phyloP scores from a whole-genome alignment of 92 coral and sea anemone species.

The Phenganax subtilis region DNA sequence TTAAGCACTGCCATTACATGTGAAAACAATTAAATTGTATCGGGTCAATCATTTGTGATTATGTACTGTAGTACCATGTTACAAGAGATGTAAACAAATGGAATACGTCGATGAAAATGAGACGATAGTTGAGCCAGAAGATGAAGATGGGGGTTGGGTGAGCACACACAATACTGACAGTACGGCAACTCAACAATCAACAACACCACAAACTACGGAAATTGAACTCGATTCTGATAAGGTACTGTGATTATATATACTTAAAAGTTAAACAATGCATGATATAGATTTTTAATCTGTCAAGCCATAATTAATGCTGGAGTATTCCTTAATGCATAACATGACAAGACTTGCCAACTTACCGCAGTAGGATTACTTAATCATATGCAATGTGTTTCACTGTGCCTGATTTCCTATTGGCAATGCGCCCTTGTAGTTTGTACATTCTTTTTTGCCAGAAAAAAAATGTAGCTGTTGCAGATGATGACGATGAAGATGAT shows the following conservation, averaged over 20 bases:
- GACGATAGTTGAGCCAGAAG: slow-evolving; percentile 88
- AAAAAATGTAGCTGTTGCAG: slow-evolving; percentile 47
- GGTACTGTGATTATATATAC: slow-evolving; percentile 31
- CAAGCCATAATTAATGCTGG: too few relatives aligned
- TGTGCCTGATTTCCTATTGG: too few relatives aligned
- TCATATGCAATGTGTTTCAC: too few relatives aligned
- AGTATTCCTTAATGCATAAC: too few relatives aligned
- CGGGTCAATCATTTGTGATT: neutral
- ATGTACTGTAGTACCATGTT: slow-evolving; percentile 72
- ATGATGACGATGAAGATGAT: slow-evolving; percentile 86
- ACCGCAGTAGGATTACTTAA: too few relatives aligned
- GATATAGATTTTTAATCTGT: too few relatives aligned
- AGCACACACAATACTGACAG: slow-evolving; percentile 94
- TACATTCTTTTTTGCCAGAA: slow-evolving; percentile 40
- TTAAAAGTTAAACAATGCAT: neutral
- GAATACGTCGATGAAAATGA: slow-evolving; percentile 95
- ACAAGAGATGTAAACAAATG: slow-evolving; percentile 97
- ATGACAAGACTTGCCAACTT: neutral
- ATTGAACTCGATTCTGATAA: slow-evolving; percentile 93
- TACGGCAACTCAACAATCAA: slow-evolving; percentile 68
- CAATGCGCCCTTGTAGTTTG: neutral
- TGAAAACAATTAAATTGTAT: too few relatives aligned
- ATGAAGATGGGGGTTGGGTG: slow-evolving; percentile 99
- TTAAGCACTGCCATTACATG: too few relatives aligned
- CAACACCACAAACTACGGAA: slow-evolving; percentile 67